Base-by-base conservation (phyloP, 2,888 invertebrate genomes). In the Archips crataeganus region DNA sequence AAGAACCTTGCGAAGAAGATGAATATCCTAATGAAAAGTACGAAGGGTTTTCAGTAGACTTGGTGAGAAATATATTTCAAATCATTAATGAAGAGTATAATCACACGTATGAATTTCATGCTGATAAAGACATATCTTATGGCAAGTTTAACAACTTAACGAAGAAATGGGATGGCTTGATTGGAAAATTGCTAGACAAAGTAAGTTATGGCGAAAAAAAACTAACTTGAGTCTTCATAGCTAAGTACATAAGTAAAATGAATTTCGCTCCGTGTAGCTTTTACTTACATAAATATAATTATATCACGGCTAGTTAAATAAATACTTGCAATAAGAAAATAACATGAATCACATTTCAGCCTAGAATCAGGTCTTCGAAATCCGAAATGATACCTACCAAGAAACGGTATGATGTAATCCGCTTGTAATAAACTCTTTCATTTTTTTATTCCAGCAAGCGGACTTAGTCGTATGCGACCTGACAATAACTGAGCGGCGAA, bases 401-500 rank as follows among this genome's bases (percentile, higher is more conserved):
- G 23, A 23, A 23, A 23, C 23, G 23, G 1, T 23, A 23, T 23
- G 23, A 39, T 5, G 4, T 6, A 39, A 39, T 39, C 3, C 4
- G 39, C 39, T 39, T 39, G 39, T 39, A 6, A 39, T 39, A 39
- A 39, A 11, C 11, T 11, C 2, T 3, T 45, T 45, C 3, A 10
- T 45, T 45, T 51, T 57, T 66, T 74, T 36, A 64, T 81, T 79
- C 3, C 86, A 93, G 93, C 87, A 96, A 92, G 97, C 97, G 1
- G 98, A 98, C 87, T 94, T 99, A 73, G 98, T 98, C 0, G 96
- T 98, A 36, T 98, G 98, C 77, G 98, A 98, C 85, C 93, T 99
- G 79, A 99, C 99, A 5, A 99, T 99, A 75, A 99, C 98, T 0
- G 98, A 98, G 87, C 96, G 97, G 65, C 95, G 99, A 65, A 97